Percentiles rank a stretch among this genome's conserved stretches.
Conservation (phyloP, 2,888 invertebrate genomes). For the Nomada fucata region DNA sequence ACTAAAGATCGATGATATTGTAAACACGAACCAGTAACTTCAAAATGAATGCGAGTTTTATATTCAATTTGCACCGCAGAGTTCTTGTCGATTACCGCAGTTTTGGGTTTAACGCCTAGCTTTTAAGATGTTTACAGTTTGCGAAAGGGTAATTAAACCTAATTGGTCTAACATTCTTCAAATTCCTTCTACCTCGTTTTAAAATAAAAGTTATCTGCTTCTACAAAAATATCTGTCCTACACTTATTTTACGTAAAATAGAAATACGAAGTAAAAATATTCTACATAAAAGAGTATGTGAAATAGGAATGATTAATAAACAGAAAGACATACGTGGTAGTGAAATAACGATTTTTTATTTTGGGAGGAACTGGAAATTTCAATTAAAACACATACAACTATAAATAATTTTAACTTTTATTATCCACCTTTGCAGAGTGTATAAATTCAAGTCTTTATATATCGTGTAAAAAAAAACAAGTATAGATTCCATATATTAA, state of each 20-base stretch:
- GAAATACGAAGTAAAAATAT: not conserved
- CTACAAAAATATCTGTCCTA: constrained; percentile 1
- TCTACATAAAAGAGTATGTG: not conserved
- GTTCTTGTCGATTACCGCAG: constrained; percentile 11
- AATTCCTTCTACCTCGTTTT: constrained; percentile 1
- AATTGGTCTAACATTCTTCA: constrained; percentile 17
- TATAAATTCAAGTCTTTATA: constrained; percentile 40
- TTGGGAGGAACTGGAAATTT: not conserved
- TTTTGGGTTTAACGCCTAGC: constrained; percentile 23
- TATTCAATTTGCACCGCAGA: constrained; percentile 13
- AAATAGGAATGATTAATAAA: not conserved
- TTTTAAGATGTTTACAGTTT: constrained; percentile 45
- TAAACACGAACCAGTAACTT: constrained; percentile 86
- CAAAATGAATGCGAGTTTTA: constrained; percentile 7
- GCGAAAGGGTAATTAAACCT: constrained; percentile 24
- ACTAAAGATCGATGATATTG: constrained; percentile 99
- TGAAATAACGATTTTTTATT: not conserved
- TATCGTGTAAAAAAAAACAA: constrained; percentile 51
- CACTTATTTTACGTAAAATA: not conserved
- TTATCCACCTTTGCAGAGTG: constrained; percentile 45
- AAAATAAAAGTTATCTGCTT: constrained; percentile 49
- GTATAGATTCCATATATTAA: constrained; percentile 38
- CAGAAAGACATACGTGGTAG: no score
- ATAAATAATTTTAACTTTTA: constrained; percentile 62
- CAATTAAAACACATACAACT: constrained; percentile 22